Evolutionary conservation across 2,888 invertebrate genomes (phyloP).

Genomic region (Pammene fasciana): DNA sequence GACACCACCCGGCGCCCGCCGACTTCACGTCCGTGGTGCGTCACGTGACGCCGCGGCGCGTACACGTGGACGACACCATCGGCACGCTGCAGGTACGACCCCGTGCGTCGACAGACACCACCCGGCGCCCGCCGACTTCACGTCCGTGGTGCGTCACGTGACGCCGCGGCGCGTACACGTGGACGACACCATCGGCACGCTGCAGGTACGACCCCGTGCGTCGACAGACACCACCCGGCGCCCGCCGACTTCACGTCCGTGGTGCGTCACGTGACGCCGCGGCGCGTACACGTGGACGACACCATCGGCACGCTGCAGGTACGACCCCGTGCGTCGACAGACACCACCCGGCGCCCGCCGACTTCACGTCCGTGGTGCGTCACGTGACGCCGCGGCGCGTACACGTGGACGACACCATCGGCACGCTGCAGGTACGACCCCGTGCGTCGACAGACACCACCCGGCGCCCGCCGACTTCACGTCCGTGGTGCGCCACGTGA

Average conservation of each 20-base stretch:
- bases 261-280: constrained; percentile 64
- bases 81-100: constrained; percentile 51
- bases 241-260: constrained; percentile 87
- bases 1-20: constrained; percentile 84
- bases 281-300: constrained; percentile 47
- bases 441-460: constrained; percentile 89
- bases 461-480: constrained; percentile 82
- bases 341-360: constrained; percentile 83
- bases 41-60: constrained; percentile 61
- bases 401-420: constrained; percentile 43
- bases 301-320: constrained; percentile 51
- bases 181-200: constrained; percentile 50
- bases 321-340: constrained; percentile 86
- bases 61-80: constrained; percentile 47
- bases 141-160: constrained; percentile 82
- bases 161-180: constrained; percentile 57
- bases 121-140: constrained; percentile 81
- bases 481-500: constrained; percentile 80
- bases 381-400: constrained; percentile 66
- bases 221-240: constrained; percentile 85
- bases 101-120: constrained; percentile 89
- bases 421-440: constrained; percentile 56
- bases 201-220: constrained; percentile 78
- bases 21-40: constrained; percentile 85
- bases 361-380: constrained; percentile 84